Percentiles rank a stretch among this genome's conserved stretches.
phyloP scores from a whole-genome alignment of 2,113 vertebrate species.

The Tragelaphus imberbis region DNA sequence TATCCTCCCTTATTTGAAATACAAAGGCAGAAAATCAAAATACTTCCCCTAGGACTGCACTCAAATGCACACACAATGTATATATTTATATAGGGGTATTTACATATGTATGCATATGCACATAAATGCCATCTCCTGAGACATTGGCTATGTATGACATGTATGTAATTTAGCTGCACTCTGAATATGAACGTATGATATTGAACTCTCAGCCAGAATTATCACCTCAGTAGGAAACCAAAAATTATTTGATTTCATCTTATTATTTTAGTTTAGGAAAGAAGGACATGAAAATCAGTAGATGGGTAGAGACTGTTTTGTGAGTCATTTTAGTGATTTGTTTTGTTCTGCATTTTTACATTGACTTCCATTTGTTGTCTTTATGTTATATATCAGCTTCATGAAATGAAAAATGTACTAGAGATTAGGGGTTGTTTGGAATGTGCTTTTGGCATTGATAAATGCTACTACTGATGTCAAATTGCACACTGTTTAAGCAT shows the following conservation, averaged over 20 bases:
- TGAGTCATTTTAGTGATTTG: background rate
- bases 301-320: background rate
- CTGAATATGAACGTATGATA: background rate
- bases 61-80: background rate
- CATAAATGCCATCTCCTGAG: constrained; percentile 11
- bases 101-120: background rate
- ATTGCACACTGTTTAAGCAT: background rate
- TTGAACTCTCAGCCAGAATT: background rate
- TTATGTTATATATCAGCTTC: background rate
- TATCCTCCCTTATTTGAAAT: background rate
- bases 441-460: background rate
- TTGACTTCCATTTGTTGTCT: background rate
- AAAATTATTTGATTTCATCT: background rate
- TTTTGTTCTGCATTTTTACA: background rate
- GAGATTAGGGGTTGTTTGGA: background rate
- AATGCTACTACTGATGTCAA: background rate
- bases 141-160: background rate
- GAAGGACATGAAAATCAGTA: background rate
- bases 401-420: background rate
- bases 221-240: background rate
- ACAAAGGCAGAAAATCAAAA: background rate
- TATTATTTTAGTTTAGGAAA: background rate
- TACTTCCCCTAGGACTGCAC: background rate
- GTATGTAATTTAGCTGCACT: background rate
- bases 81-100: background rate